Evolutionary conservation across 2,797 vertebrate species (phyloP), one percentile per base, ranked within the genome.

Genomic region (Sorex maritimensis): DNA sequence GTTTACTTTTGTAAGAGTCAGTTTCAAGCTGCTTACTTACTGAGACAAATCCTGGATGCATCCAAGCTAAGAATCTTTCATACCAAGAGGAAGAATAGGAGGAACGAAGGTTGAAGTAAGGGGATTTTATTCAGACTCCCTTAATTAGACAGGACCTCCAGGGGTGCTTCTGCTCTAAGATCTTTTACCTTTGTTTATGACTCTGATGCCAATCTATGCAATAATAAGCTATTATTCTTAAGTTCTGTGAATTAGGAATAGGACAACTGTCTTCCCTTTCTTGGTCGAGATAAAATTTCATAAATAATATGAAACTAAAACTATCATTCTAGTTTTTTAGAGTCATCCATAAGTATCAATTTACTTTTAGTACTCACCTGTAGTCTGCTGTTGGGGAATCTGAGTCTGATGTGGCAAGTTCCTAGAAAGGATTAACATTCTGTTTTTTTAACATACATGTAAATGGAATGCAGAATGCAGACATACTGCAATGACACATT

Each of bases 361-460:
- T 74, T 74, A 78, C 11, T 86, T 81, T 80, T 34, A 44, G 89
- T 94, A 99, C 99, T 98, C 94, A 99, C 99, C 99, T 98, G 99
- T 98, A 92, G 98, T 99, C 97, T 99, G 99, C 95, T 99, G 99
- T 97, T 99, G 99, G 94, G 99, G 99, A 98, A 99, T 99, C 71
- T 98, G 99, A 94, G 99, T 99, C 98, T 99, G 99, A 97, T 99
- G 99, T 94, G 99, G 99, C 97, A 99, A 98, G 96, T 99, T 99
- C 98, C 99, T 99, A 97, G 92, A 97, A 98, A 97, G 85, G 96
- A 95, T 80, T 97, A 98, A 94, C 97, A 97, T 86, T 14, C 88
- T 80, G 95, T 61, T 21, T 34, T 34, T 74, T 72, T 26, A 28
- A 81, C 8, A 63, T 0, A 46, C 5, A 91, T 85, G 63, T 73